Evolutionary conservation across 2,888 invertebrate genomes (phyloP).

Genomic region (Drosophila niveifrons): DNA sequence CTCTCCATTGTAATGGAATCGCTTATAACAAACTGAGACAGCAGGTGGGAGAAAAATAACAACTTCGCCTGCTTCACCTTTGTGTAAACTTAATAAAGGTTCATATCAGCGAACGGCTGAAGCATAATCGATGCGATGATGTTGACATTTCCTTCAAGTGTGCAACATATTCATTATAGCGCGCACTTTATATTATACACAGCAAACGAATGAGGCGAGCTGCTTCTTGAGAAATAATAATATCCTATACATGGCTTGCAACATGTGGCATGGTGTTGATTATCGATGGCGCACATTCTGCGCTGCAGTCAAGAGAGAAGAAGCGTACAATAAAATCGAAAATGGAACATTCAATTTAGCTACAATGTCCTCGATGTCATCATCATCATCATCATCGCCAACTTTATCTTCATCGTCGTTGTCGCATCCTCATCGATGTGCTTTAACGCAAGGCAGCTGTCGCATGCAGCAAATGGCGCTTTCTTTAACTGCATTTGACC

Average conservation of each 20-base stretch:
- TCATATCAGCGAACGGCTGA: conserved; percentile 31
- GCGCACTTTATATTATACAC: conserved; percentile 31
- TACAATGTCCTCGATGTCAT: conserved; percentile 48
- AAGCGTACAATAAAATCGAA: conserved; percentile 35
- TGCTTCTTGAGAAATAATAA: conserved; percentile 64
- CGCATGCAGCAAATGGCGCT: conserved; percentile 60
- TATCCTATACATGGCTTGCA: conserved; percentile 73
- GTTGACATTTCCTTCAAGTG: conserved; percentile 58
- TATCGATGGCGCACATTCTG: conserved; percentile 50
- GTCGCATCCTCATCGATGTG: conserved; percentile 18
- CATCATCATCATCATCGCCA: conserved; percentile 4
- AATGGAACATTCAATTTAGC: conserved; percentile 72
- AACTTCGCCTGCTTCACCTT: not conserved
- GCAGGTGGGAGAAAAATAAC: no score
- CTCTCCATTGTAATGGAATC: conserved; percentile 28
- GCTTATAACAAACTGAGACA: conserved; percentile 32
- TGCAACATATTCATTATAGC: conserved; percentile 38
- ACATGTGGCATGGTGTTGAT: conserved; percentile 72
- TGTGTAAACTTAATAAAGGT: conserved; percentile 38
- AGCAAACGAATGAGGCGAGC: conserved; percentile 31
- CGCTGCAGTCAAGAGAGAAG: conserved; percentile 23
- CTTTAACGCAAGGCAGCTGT: conserved; percentile 60
- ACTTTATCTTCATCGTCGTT: no score
- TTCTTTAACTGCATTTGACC: conserved; percentile 61
- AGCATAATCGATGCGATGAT: conserved; percentile 67